A percentile compares a stretch with the other conserved stretches of the same genome.
Evolutionary conservation across 2,797 vertebrate genomes (phyloP).

Genomic region (Thripadectes ignobilis): DNA sequence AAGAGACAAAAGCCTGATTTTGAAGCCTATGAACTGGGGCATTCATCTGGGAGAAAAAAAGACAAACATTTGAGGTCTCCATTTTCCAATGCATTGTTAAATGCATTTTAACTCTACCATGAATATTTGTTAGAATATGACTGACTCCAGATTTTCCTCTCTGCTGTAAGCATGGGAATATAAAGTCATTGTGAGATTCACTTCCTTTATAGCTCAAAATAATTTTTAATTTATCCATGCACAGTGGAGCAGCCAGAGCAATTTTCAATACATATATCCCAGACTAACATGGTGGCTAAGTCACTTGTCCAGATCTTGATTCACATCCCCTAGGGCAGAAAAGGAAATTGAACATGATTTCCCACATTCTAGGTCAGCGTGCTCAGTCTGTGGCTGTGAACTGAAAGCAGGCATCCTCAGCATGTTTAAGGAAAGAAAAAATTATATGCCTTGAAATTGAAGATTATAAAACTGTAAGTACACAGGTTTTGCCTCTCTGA

Average conservation of each 20-base stretch:
- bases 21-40: background rate
- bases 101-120: background rate
- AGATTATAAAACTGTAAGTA: background rate
- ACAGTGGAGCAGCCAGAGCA: background rate
- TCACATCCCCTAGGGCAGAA: background rate
- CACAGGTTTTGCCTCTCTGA: background rate
- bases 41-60: background rate
- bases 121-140: background rate
- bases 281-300: background rate
- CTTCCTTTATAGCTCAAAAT: background rate
- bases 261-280: background rate
- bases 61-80: background rate
- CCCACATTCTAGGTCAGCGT: background rate
- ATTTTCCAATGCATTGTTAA: background rate
- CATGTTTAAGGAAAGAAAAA: background rate
- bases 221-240: background rate
- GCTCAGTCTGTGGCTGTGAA: background rate
- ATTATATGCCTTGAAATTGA: background rate
- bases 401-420: background rate
- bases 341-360: background rate
- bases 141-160: background rate
- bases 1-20: background rate
- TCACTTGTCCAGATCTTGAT: background rate
- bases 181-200: background rate
- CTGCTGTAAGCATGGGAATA: fast-evolving